These are phyloP conservation scores for Busseola fusca DNA, from an alignment of 2,888 invertebrate genomes.

Conservation along the genomic window DNA sequence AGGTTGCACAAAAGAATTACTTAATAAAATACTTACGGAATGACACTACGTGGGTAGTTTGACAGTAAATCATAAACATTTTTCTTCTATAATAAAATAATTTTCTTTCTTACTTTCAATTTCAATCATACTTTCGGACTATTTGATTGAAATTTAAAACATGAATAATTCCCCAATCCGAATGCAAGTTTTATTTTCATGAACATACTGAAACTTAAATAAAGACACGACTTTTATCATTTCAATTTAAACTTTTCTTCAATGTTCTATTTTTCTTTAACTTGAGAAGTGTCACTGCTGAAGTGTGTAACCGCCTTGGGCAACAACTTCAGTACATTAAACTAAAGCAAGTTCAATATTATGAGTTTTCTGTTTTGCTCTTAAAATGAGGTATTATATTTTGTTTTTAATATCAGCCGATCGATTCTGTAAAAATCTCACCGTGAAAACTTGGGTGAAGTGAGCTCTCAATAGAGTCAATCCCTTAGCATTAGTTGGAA, in stretches of 20 bases:
- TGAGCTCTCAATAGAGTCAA: too few species aligned
- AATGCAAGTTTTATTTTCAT: neutral
- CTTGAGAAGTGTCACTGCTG: conserved; percentile 5
- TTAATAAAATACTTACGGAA: neutral
- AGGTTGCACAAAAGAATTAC: neutral
- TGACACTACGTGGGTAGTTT: too few species aligned
- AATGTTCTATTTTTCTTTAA: conserved; percentile 2
- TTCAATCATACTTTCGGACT: too few species aligned
- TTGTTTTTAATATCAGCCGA: too few species aligned
- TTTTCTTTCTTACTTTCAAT: neutral
- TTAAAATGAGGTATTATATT: neutral
- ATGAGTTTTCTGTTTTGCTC: conserved; percentile 8
- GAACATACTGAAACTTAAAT: neutral
- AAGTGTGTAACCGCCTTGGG: conserved; percentile 17
- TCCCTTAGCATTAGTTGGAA: too few species aligned
- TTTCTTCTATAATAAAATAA: neutral
- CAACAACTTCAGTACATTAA: conserved; percentile 11
- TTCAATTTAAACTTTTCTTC: conserved; percentile 21
- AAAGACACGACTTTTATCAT: neutral
- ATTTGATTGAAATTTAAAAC: too few species aligned
- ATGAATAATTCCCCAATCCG: neutral
- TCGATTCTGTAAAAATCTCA: too few species aligned
- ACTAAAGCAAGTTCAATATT: conserved; percentile 11
- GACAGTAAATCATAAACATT: neutral
- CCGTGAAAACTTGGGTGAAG: too few species aligned